These are phyloP conservation scores for Ovis canadensis DNA, from an alignment of 2,113 vertebrate species.

Conservation along the genomic window DNA sequence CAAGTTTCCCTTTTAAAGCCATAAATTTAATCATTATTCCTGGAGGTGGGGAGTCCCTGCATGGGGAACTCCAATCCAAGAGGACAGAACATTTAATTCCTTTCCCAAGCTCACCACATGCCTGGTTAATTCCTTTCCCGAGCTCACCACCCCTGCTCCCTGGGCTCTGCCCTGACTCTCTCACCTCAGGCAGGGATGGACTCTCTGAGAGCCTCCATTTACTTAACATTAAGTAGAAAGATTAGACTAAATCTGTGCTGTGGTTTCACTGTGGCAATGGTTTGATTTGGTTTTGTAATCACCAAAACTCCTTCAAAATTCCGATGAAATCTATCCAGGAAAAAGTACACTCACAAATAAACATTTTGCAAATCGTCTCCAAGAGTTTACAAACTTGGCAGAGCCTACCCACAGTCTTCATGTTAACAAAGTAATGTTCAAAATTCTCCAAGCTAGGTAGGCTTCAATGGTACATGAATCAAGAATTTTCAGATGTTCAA, in stretches of 20 bases:
- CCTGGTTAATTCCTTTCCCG: neutral
- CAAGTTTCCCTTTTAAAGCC: neutral
- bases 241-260: neutral
- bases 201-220: neutral
- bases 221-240: neutral
- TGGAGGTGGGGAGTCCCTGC: neutral
- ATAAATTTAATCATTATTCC: neutral
- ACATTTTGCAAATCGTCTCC: neutral
- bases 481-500: neutral
- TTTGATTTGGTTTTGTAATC: neutral
- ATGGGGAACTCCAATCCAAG: neutral
- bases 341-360: neutral
- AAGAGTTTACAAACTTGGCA: neutral
- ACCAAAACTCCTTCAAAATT: neutral
- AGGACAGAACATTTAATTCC: neutral
- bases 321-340: neutral
- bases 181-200: neutral
- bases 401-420: neutral
- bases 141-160: neutral
- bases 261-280: neutral
- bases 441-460: neutral
- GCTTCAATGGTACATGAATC: neutral
- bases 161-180: neutral
- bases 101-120: neutral
- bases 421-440: neutral